A percentile compares a stretch with the other conserved stretches of the same genome.
Conservation (phyloP, 2,797 vertebrate species). For the Pitangus sulphuratus region DNA sequence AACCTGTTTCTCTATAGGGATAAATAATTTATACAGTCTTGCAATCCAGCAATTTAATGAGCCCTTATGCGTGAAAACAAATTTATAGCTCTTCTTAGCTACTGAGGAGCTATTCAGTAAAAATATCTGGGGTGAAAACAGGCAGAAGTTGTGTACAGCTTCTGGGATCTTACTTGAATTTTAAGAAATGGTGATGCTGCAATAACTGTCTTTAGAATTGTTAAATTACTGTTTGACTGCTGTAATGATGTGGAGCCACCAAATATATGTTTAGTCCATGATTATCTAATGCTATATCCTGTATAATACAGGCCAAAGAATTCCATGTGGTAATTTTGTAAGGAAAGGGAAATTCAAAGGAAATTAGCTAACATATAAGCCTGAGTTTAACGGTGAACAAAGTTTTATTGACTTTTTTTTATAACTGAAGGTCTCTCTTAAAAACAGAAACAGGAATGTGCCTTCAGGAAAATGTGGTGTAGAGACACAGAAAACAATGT, state of each 20-base stretch:
- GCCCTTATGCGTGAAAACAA: constrained; percentile 29
- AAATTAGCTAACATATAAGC: neutral
- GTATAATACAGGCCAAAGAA: neutral
- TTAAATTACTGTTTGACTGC: neutral
- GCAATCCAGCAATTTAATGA: constrained; percentile 49
- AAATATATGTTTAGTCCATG: neutral
- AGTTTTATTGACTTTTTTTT: neutral
- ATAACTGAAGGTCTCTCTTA: neutral
- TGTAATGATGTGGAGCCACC: neutral
- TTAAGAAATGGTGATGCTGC: neutral
- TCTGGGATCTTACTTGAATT: neutral
- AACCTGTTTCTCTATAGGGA: constrained; percentile 30
- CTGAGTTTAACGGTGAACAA: neutral
- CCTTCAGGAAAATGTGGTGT: neutral
- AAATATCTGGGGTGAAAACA: neutral
- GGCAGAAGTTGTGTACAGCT: neutral
- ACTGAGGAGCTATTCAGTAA: neutral
- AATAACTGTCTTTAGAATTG: neutral
- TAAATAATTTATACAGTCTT: constrained; percentile 53
- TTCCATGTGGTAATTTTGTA: neutral
- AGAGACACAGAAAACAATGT: neutral
- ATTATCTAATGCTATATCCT: neutral
- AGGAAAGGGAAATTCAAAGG: neutral
- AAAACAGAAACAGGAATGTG: neutral
- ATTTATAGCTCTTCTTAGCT: constrained; percentile 1